These are phyloP conservation scores for Crepidodera aurea DNA, from an alignment of 2,888 invertebrate genomes.

Conservation along the genomic window DNA sequence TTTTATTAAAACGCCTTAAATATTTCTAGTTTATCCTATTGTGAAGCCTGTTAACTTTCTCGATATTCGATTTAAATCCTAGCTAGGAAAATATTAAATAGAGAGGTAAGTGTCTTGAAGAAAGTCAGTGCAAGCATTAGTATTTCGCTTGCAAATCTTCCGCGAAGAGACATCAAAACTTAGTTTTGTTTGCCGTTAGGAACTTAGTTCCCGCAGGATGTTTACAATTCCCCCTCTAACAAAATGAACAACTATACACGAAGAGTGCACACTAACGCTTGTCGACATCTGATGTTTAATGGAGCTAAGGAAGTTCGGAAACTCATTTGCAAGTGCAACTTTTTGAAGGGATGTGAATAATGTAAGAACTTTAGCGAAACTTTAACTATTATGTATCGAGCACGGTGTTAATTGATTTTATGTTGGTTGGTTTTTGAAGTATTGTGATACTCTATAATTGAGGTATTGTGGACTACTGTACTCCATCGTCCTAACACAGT, in stretches of 20 bases:
- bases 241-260: slow-evolving; percentile 6
- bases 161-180: slow-evolving; percentile 19
- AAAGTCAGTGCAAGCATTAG: background rate
- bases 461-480: no score
- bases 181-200: slow-evolving; percentile 24
- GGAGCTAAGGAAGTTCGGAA: slow-evolving; percentile 4
- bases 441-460: no score
- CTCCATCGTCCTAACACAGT: no score
- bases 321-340: slow-evolving; percentile 10
- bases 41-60: no score
- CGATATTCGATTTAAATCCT: no score
- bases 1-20: no score
- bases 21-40: no score
- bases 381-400: slow-evolving; percentile 4
- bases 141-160: slow-evolving; percentile 10
- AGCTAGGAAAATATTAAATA: background rate
- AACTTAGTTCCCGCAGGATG: slow-evolving; percentile 23
- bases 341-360: slow-evolving; percentile 19
- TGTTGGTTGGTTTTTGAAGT: no score
- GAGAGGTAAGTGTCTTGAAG: background rate
- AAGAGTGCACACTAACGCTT: background rate
- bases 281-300: slow-evolving; percentile 6
- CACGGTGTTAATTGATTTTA: background rate
- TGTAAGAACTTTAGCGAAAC: slow-evolving; percentile 6
- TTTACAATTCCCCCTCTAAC: background rate